Base-by-base conservation (phyloP, 2,797 vertebrate species). In the Bradypodion pumilum region DNA sequence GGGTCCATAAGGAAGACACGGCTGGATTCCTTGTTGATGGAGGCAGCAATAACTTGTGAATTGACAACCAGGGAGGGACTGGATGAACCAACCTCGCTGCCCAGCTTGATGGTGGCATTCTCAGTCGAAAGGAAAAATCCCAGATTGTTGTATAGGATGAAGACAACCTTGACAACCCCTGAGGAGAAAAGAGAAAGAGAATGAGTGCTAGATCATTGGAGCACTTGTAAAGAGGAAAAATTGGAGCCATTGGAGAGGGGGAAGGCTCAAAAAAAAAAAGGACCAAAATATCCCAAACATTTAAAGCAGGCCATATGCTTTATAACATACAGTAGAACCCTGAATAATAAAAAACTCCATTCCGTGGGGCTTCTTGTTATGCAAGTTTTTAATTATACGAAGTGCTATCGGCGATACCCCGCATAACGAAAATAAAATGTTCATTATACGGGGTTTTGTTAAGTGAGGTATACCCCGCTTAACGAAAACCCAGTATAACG, bases 1-100 rank as follows among this genome's bases (percentile, higher is more conserved):
- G 98, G 98, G 87, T 98, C 97, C 56, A 97, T 98, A 59, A 98
- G 97, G 93, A 98, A 99, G 91, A 99, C 97, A 0, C 97, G 94
- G 91, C 97, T 99, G 74, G 98, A 98, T 91, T 98, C 98, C 89
- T 99, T 99, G 94, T 99, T 99, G 93, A 99, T 99, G 82, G 98
- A 98, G 0, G 98, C 98, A 0, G 98, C 97, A 1, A 99, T 98
- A 82, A 98, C 97, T 84, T 98, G 97, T 0, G 98, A 97, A 94
- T 98, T 98, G 86, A 98, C 98, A 1, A 97, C 97, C 85, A 98
- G 93, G 40, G 95, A 94, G 10, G 93, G 93, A 78, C 95, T 95
- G 0, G 95, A 94, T 0, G 93, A 70, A n/a, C 95, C 95, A 0
- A 88, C 81, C 10, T 97, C 97, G 35, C 96, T 89, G 0, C 97